Evolutionary conservation across 1,140 invertebrate species (phyloP).

Genomic region (Gryon sp.): DNA sequence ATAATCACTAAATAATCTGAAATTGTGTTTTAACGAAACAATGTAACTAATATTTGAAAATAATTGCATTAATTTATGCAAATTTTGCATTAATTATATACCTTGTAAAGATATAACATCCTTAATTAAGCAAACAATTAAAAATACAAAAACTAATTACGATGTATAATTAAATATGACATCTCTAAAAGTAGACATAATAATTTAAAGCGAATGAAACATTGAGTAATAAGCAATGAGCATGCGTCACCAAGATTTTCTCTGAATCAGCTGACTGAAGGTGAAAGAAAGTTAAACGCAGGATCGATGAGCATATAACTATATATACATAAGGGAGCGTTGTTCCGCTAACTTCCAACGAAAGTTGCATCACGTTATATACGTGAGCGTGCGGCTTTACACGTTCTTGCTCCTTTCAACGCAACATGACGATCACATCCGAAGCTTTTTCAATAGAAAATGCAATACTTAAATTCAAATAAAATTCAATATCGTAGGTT

Average conservation of each 20-base stretch:
- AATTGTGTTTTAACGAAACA: too few relatives aligned
- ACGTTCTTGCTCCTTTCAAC: conserved; percentile 8
- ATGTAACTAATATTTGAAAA: too few relatives aligned
- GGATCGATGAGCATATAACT: conserved; percentile 48
- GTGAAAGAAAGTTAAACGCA: conserved; percentile 24
- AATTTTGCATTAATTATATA: too few relatives aligned
- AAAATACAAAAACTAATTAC: too few relatives aligned
- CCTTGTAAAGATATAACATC: too few relatives aligned
- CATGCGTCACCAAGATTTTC: neutral
- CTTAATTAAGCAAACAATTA: too few relatives aligned
- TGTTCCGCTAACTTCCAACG: conserved; percentile 5
- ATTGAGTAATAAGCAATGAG: neutral
- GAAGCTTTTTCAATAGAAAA: neutral
- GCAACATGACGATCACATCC: conserved; percentile 1
- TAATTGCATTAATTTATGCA: too few relatives aligned
- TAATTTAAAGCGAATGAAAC: too few relatives aligned
- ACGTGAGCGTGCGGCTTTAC: conserved; percentile 23
- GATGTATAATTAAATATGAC: too few relatives aligned
- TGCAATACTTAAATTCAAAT: neutral
- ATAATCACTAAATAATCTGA: too few relatives aligned
- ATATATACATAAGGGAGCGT: neutral
- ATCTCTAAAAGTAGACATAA: too few relatives aligned
- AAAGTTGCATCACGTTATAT: conserved; percentile 55
- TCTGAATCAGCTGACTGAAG: conserved; percentile 22
- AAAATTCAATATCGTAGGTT: neutral